phyloP scores from a whole-genome alignment of 2,797 vertebrate genomes.

The Aratinga solstitialis region DNA sequence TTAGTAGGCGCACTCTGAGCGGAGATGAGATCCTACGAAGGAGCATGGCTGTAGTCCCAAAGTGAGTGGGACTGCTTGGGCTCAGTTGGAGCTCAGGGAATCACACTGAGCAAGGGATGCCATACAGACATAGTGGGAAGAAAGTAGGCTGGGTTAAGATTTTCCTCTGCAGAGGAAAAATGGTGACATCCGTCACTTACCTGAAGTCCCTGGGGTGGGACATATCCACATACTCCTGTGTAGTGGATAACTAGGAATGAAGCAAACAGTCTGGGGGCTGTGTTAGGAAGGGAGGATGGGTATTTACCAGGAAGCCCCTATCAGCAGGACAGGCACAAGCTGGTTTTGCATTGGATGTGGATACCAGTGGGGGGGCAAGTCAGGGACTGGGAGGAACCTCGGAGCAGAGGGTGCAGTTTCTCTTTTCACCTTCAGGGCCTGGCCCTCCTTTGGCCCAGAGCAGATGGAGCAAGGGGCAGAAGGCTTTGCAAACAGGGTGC shows the following conservation, averaged over 20 bases:
- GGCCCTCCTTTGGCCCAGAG: background rate
- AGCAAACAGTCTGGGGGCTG: background rate
- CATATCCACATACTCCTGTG: fast-evolving
- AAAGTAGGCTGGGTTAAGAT: background rate
- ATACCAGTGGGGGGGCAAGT: background rate
- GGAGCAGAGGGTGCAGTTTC: background rate
- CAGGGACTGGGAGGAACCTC: background rate
- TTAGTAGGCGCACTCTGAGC: background rate
- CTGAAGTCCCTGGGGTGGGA: background rate
- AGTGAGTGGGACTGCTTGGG: background rate
- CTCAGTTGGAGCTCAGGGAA: background rate
- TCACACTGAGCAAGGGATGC: fast-evolving
- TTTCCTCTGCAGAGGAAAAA: background rate
- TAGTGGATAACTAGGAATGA: background rate
- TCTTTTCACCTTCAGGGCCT: background rate
- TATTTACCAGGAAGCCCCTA: background rate
- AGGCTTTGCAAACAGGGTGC: background rate
- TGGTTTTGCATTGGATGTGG: background rate
- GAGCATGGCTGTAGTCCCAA: background rate
- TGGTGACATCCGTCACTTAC: fast-evolving
- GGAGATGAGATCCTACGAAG: background rate
- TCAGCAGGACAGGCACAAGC: background rate
- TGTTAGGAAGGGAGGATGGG: background rate
- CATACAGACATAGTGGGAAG: background rate
- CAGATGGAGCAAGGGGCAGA: background rate